Percentiles rank a stretch among this genome's conserved stretches.
phyloP scores from a whole-genome alignment of 2,797 vertebrate species.

The Cryptoprocta ferox region DNA sequence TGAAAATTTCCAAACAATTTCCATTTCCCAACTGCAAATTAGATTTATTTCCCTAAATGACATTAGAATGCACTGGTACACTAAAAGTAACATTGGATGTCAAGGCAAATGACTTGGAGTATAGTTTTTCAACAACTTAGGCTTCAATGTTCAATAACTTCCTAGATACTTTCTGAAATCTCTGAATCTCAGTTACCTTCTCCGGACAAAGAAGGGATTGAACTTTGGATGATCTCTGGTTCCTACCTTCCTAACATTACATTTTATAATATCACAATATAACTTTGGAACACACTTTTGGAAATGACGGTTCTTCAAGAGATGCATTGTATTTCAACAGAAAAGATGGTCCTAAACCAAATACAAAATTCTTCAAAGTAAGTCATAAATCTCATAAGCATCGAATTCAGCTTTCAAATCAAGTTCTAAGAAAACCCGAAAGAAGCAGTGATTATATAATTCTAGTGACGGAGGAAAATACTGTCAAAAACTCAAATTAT shows the following conservation, averaged over 20 bases:
- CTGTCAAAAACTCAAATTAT: background rate
- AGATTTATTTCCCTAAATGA: background rate
- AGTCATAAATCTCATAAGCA: background rate
- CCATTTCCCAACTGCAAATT: background rate
- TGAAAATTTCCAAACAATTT: background rate
- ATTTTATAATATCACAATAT: background rate
- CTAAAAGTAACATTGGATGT: background rate
- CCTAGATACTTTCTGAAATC: background rate
- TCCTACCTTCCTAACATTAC: background rate
- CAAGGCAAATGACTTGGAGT: background rate
- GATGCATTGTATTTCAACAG: background rate
- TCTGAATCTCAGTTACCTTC: background rate
- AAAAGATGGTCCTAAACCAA: slow-evolving; percentile 13
- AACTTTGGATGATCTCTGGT: background rate
- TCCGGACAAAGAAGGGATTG: background rate
- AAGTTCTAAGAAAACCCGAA: slow-evolving; percentile 1
- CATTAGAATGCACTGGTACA: too few relatives aligned
- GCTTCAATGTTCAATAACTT: background rate
- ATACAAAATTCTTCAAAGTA: background rate
- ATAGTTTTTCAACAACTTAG: background rate
- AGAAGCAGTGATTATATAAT: background rate
- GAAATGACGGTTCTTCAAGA: background rate
- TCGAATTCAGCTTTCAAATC: background rate
- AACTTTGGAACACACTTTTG: background rate
- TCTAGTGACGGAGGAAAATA: slow-evolving; percentile 26